phyloP scores from a whole-genome alignment of 2,888 invertebrate genomes.

The Drosophila antonietae region DNA sequence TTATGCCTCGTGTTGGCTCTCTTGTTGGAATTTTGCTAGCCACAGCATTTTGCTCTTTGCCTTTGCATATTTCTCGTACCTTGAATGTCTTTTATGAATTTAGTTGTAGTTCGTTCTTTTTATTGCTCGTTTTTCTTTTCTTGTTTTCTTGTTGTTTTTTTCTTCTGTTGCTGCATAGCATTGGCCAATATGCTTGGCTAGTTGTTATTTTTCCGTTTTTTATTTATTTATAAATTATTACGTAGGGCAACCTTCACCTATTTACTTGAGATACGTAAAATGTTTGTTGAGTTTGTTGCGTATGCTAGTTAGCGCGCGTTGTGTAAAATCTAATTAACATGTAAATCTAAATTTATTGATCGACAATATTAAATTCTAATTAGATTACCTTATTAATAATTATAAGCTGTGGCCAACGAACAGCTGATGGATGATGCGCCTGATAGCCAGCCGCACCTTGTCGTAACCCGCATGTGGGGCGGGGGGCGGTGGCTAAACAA shows the following conservation, averaged over 20 bases:
- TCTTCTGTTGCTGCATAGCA: neutral
- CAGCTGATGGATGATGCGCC: conserved; percentile 29
- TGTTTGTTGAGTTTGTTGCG: conserved; percentile 8
- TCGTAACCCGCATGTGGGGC: conserved; percentile 39
- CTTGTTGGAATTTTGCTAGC: conserved; percentile 50
- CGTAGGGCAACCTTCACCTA: conserved; percentile 72
- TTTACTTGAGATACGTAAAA: conserved; percentile 36
- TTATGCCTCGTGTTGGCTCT: conserved; percentile 6
- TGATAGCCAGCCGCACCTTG: conserved; percentile 7
- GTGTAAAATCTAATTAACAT: neutral
- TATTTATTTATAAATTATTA: conserved; percentile 64
- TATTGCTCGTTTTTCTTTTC: conserved; percentile 10
- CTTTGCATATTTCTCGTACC: conserved; percentile 68
- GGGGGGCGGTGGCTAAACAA: conserved; percentile 20
- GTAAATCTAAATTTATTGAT: neutral
- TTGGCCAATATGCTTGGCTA: conserved; percentile 35
- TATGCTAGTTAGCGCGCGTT: neutral
- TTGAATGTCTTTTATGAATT: conserved; percentile 59
- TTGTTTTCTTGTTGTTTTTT: neutral
- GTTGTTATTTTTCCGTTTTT: conserved; percentile 22
- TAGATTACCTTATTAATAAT: conserved; percentile 62
- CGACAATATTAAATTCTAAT: conserved; percentile 65
- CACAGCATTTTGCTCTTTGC: conserved; percentile 59
- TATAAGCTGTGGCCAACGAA: conserved; percentile 44
- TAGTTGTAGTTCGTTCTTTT: conserved; percentile 24